Evolutionary conservation across 2,797 vertebrate species (phyloP).

Genomic region (Lindbergichthys nudifrons): DNA sequence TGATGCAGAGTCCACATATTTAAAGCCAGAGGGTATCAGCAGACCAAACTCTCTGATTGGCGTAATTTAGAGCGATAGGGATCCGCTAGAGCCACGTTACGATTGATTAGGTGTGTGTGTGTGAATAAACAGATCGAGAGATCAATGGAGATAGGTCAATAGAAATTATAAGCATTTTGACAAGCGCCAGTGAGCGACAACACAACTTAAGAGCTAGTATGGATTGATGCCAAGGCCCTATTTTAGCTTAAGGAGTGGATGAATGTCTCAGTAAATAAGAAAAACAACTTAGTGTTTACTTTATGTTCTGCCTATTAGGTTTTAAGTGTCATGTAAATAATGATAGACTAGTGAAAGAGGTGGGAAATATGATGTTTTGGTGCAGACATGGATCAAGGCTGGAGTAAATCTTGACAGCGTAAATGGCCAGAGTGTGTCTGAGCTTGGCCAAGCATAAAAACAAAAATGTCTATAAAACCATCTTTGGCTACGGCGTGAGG

Average conservation of each 20-base stretch:
- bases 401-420: background rate
- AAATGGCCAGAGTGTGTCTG: background rate
- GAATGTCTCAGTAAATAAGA: background rate
- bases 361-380: background rate
- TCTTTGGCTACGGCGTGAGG: background rate
- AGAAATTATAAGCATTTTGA: conserved; percentile 71
- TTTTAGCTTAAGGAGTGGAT: conserved; percentile 3
- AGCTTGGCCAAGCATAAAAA: background rate
- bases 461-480: background rate
- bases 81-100: conserved; percentile 71
- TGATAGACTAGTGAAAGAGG: background rate
- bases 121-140: conserved; percentile 67
- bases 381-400: background rate
- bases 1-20: conserved; percentile 77
- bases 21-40: conserved; percentile 67
- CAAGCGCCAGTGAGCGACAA: conserved; percentile 40
- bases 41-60: conserved; percentile 38
- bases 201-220: conserved; percentile 27
- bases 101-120: conserved; percentile 72
- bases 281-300: background rate
- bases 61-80: conserved; percentile 78
- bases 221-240: conserved; percentile 14
- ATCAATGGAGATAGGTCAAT: conserved; percentile 66
- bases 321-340: background rate
- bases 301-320: background rate